Evolutionary conservation across 2,797 vertebrate species (phyloP), one percentile per base, ranked within the genome.

Genomic region (Epinephelus awoara): DNA sequence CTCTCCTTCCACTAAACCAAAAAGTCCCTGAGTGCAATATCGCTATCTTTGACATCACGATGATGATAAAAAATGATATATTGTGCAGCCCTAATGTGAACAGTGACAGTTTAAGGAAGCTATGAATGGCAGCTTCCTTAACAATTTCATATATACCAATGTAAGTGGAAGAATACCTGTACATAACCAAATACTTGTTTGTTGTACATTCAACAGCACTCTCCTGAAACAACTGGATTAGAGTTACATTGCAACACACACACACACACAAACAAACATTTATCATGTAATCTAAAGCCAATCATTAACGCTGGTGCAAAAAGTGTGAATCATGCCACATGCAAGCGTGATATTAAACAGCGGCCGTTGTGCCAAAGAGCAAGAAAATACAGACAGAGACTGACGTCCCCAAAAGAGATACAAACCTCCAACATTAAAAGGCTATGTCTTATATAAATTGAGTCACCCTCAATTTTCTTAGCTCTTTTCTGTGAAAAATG

Each of bases 391-490:
- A 91, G 79, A 80, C 7, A 62, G 56, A 88, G 83, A 93, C 70
- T 0, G 69, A 87, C 74, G 44, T 84, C 82, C 90, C 88, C 84
- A 65, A 84, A 89, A 85, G 78, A 73, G 61, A 94, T 93, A 95
- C 94, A 91, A 93, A 96, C 96, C 98, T 99, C 98, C 97, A 99
- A 98, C 98, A 99, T 99, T 97, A 99, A 97, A 96, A 97, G 96
- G 97, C 98, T 99, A 98, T 99, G 98, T 94, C 98, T 99, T 94
- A 98, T 95, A 97, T 99, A 99, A 96, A 99, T 99, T 96, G 97
- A 98, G 96, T 99, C 98, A 96, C 96, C 97, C 96, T 99, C 98
- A 96, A 97, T 97, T 95, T 94, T 99, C 96, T 97, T 98, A 96
- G 96, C 95, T 96, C 96, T 99, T 95, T 97, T 99, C 98, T 98